Conservation (phyloP, 2,797 vertebrate species). For the Melanotaenia parkinsoni region DNA sequence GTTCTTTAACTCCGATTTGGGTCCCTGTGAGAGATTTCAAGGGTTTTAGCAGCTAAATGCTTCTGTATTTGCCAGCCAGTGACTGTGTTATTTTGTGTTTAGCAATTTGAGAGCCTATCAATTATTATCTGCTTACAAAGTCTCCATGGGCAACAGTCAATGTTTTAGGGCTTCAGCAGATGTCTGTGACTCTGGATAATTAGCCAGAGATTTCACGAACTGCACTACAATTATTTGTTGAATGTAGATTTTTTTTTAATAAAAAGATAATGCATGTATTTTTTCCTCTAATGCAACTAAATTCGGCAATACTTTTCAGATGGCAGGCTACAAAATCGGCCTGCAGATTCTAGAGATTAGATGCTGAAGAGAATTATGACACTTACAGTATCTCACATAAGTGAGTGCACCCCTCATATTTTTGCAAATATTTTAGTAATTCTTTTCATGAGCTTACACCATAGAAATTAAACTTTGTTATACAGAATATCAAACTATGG, state of each 20-base stretch:
- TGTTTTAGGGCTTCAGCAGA: not conserved
- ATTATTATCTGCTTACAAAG: slow-evolving; percentile 9
- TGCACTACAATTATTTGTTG: not conserved
- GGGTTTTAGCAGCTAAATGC: slow-evolving; percentile 1
- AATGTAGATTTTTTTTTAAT: not conserved
- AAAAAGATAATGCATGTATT: not conserved
- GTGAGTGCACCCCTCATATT: too few relatives aligned
- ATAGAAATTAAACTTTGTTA: too few relatives aligned
- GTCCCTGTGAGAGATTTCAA: not conserved
- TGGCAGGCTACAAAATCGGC: not conserved
- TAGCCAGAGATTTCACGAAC: not conserved
- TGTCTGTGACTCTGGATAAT: not conserved
- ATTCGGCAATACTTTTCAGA: not conserved
- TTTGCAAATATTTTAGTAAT: too few relatives aligned
- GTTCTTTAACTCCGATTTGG: not conserved
- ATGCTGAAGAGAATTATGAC: not conserved
- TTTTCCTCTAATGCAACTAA: not conserved
- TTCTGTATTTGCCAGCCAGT: slow-evolving; percentile 3
- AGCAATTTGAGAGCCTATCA: slow-evolving; percentile 1
- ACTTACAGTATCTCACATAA: not conserved
- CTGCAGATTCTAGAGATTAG: not conserved
- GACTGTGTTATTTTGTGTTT: not conserved
- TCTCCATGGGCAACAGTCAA: not conserved
- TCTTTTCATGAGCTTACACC: too few relatives aligned
- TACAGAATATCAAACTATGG: too few relatives aligned